Evolutionary conservation across 2,797 vertebrate genomes (phyloP).

Genomic region (Girardinus metallicus): DNA sequence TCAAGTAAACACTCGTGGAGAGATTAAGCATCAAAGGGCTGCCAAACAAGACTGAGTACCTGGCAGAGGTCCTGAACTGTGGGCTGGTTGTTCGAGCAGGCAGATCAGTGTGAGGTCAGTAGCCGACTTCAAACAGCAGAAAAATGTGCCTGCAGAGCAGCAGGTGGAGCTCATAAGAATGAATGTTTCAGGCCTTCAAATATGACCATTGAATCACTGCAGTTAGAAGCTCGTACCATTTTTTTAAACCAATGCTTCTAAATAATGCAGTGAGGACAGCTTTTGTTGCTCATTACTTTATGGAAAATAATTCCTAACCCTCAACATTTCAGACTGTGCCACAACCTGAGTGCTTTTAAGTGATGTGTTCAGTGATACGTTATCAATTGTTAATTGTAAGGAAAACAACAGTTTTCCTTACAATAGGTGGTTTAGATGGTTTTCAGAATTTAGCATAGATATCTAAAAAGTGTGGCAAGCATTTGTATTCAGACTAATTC

Average conservation of each 20-base stretch:
- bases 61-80: conserved; percentile 67
- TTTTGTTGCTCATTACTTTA: neutral
- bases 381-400: neutral
- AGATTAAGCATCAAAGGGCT: conserved; percentile 74
- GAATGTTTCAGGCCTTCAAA: conserved; percentile 1
- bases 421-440: no score
- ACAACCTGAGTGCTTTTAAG: neutral
- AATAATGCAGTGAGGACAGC: neutral
- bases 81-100: conserved; percentile 65
- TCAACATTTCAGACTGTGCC: neutral
- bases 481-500: neutral
- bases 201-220: neutral
- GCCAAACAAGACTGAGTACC: conserved; percentile 69
- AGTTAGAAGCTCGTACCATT: neutral
- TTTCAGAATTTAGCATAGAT: neutral
- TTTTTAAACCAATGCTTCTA: neutral
- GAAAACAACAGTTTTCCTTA: neutral
- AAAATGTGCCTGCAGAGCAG: conserved; percentile 53
- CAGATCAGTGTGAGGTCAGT: conserved; percentile 69
- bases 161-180: conserved; percentile 52
- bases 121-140: conserved; percentile 66
- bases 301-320: neutral
- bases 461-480: neutral
- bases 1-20: conserved; percentile 68
- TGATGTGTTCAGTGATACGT: neutral